phyloP scores from a whole-genome alignment of 2,797 vertebrate genomes.

The Chaetodon trifasciatus region DNA sequence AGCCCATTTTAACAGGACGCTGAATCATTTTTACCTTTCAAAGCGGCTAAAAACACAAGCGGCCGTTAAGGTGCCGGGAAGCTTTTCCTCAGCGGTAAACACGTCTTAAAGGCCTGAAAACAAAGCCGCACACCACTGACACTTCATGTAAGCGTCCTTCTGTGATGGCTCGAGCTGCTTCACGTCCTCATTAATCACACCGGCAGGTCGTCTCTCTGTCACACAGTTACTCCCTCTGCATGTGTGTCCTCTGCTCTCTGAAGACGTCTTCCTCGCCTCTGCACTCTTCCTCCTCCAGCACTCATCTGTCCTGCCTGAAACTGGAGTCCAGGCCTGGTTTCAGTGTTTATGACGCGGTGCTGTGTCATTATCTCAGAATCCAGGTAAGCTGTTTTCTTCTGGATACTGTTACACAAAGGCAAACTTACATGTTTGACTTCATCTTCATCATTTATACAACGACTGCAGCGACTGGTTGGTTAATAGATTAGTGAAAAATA shows the following conservation, averaged over 20 bases:
- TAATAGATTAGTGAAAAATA: too few relatives aligned
- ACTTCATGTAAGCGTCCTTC: constrained; percentile 36
- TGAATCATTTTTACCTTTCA: constrained; percentile 27
- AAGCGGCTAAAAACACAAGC: constrained; percentile 8
- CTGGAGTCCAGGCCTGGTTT: not conserved
- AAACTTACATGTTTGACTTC: not conserved
- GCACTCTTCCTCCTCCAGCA: not conserved
- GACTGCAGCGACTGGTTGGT: not conserved
- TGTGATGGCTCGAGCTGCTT: constrained; percentile 6
- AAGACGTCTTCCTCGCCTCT: not conserved
- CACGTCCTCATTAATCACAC: constrained; percentile 66
- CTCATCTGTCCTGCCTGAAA: not conserved
- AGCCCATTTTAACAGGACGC: constrained; percentile 34
- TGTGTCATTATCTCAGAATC: not conserved
- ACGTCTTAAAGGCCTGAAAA: constrained; percentile 40
- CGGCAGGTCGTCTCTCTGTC: constrained; percentile 28
- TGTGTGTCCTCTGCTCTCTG: constrained; percentile 9
- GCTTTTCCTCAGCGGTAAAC: not conserved
- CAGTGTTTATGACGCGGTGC: not conserved
- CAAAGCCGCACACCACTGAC: constrained; percentile 32
- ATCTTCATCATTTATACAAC: too few relatives aligned
- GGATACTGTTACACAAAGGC: not conserved
- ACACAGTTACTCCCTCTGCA: constrained; percentile 35
- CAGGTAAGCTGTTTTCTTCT: not conserved
- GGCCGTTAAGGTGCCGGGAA: not conserved